Evolutionary conservation across 2,113 vertebrate genomes (phyloP).

Genomic region (Taxidea taxus): DNA sequence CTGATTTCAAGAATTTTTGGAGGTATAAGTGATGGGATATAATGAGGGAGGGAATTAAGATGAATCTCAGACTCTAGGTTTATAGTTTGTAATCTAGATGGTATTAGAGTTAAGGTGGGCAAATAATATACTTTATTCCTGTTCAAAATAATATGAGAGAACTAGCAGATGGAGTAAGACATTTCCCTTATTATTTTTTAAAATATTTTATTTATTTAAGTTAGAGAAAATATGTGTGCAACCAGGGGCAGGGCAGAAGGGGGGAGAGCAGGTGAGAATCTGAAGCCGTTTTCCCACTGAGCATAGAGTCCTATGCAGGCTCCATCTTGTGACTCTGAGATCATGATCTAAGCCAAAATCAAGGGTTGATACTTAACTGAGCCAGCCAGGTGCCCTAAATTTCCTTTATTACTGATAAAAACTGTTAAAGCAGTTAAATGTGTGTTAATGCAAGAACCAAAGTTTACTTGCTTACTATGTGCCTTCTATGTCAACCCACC

Average conservation of each 20-base stretch:
- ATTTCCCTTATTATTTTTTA: not conserved
- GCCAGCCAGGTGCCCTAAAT: not conserved
- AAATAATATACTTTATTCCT: not conserved
- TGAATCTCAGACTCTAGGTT: not conserved
- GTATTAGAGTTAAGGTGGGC: not conserved
- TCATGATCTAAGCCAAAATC: not conserved
- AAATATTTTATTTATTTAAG: not conserved
- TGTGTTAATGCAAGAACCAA: not conserved
- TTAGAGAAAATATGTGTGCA: not conserved
- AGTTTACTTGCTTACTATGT: not conserved
- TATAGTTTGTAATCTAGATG: not conserved
- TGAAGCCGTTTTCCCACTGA: not conserved
- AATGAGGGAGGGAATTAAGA: not conserved
- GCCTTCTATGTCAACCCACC: not conserved
- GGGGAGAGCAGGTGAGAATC: not conserved
- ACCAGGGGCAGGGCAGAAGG: not conserved
- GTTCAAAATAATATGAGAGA: conserved; percentile 16
- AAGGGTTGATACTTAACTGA: not conserved
- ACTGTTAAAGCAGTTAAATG: not conserved
- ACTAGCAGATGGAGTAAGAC: not conserved
- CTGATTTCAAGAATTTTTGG: not conserved
- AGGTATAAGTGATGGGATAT: not conserved
- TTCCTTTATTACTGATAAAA: not conserved
- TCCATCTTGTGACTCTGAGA: not conserved
- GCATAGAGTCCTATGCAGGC: not conserved